Evolutionary conservation across 1,140 invertebrate genomes (phyloP), one percentile per base, ranked within the genome.

Genomic region (Saccostrea echinata): DNA sequence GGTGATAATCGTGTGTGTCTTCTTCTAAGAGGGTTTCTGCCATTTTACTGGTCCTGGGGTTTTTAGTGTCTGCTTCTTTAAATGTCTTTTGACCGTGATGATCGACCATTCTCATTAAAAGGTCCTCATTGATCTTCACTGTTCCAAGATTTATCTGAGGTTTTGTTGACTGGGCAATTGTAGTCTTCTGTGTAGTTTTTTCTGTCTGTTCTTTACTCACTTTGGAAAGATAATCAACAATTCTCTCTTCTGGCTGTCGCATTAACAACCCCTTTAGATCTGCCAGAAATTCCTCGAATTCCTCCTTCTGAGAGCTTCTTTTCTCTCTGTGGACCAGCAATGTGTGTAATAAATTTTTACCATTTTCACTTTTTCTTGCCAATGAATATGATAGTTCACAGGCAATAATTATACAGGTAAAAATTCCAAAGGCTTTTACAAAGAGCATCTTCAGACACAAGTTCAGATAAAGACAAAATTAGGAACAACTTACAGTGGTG

Each of bases 21-120:
- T 76, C 68, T 33, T 76, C 68, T 18, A 76, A 76, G 3, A 76
- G 68, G 68, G 9, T 27, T 27, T 76, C 68, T 13, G 30, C 68
- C 4, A 18, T 76, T 76, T 76, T 27, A 35, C 68, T 76, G 27
- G 30, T 76, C 33, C 68, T 76, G 2, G 68, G 68, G 27, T 76
- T 76, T 76, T 30, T 27, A 30, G 68, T 30, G 68, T 76, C 68
- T 3, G 27, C 68, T 33, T 27, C 27, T 27, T 33, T 76, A 18
- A 33, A 76, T 76, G 68, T 76, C 27, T 76, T 76, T 30, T 11
- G 1, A 16, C 27, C 68, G 11, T 13, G 68, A 76, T 30, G 68
- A 33, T 76, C 68, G 27, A 76, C 68, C 68, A 76, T 76, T 76
- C 68, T 76, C 27, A 76, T 33, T 12, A 16, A 30, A 61, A 61